phyloP scores from a whole-genome alignment of 2,113 vertebrate genomes.

The Cervus canadensis region DNA sequence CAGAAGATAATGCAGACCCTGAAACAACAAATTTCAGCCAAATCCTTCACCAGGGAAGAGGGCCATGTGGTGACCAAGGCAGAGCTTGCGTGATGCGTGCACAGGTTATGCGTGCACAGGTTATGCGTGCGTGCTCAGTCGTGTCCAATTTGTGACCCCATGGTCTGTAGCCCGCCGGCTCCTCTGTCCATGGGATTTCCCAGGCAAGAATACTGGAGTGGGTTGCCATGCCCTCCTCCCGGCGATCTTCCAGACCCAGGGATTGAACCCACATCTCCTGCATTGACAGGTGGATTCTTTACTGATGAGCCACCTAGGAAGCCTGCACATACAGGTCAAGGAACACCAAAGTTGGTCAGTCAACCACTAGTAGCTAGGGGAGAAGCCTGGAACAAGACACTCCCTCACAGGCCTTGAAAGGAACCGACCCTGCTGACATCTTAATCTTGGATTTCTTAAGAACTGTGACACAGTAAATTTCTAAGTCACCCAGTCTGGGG shows the following conservation, averaged over 20 bases:
- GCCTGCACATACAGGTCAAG: not conserved
- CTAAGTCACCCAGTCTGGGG: no score
- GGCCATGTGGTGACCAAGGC: rapidly evolving
- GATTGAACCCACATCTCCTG: not conserved
- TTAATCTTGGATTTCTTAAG: not conserved
- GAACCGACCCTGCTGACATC: not conserved
- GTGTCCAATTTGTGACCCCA: not conserved
- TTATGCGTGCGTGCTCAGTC: not conserved
- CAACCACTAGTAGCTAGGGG: not conserved
- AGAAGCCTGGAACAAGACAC: not conserved
- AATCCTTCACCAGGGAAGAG: not conserved
- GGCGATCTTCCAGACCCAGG: not conserved
- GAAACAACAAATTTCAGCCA: not conserved
- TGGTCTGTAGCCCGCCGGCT: not conserved
- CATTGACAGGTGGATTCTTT: not conserved
- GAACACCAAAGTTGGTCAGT: not conserved
- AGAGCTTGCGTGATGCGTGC: rapidly evolving
- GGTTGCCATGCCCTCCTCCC: not conserved
- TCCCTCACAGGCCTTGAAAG: not conserved
- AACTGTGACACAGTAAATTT: not conserved
- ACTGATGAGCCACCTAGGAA: not conserved
- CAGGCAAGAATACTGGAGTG: not conserved
- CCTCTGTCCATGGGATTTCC: not conserved
- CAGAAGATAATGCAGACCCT: no score
- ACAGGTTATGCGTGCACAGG: not conserved